Evolutionary conservation across 2,797 vertebrate genomes (phyloP).

Genomic region (Oceanodroma leucorhoa): DNA sequence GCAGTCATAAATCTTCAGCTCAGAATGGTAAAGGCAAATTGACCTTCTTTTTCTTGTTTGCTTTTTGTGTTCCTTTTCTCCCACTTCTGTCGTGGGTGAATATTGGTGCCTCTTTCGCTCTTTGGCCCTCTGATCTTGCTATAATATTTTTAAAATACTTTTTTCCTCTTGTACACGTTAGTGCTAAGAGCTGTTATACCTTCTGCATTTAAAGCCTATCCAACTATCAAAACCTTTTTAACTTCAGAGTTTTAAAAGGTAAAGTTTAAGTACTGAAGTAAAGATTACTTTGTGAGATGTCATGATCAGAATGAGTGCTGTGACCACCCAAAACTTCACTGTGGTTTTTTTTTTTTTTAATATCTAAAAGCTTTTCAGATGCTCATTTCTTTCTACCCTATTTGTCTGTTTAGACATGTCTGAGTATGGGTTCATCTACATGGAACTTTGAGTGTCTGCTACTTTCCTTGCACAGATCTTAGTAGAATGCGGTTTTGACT

Average conservation of each 20-base stretch:
- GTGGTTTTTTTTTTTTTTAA: background rate
- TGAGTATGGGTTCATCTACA: background rate
- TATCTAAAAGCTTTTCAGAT: background rate
- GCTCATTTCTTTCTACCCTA: background rate
- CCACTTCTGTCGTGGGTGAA: background rate
- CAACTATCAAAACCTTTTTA: background rate
- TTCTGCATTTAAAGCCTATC: background rate
- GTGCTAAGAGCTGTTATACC: background rate
- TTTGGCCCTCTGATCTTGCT: background rate
- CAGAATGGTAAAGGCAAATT: background rate
- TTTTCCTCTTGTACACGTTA: fast-evolving
- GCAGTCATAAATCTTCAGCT: background rate
- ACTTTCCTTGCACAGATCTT: background rate
- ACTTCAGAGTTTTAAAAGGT: background rate
- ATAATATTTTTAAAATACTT: background rate
- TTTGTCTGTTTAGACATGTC: background rate
- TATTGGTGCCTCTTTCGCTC: background rate
- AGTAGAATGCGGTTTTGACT: background rate
- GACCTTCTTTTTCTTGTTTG: background rate
- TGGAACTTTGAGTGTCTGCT: background rate
- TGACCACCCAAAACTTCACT: background rate
- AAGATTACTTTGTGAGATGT: background rate
- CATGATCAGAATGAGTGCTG: background rate
- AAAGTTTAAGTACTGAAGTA: background rate
- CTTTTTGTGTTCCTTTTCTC: background rate